Base-by-base conservation (phyloP, 2,113 vertebrate species). In the Pionites leucogaster region DNA sequence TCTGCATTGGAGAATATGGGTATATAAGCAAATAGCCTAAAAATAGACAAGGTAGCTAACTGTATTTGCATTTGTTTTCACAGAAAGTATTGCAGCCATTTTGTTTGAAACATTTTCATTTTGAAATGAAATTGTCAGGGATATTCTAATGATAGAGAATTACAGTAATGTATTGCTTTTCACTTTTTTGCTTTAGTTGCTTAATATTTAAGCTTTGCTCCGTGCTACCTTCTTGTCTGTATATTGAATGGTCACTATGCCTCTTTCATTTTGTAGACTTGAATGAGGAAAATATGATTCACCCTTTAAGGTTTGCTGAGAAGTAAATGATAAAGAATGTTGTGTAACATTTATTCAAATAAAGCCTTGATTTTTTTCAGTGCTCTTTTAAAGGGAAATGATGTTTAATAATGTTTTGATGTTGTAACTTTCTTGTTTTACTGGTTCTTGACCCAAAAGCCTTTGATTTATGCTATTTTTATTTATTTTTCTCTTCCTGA, bases 121-220 rank as follows among this genome's bases (percentile, higher is more conserved):
- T 97, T 95, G 96, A 97, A 96, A 97, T 95, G 89, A 97, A 97
- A 96, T 94, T 97, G 97, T 97, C 97, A 97, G 97, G 97, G 97
- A 96, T 98, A 97, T 97, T 98, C 97, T 97, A 97, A 97, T 97
- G 94, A 92, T 95, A 96, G 97, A 97, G 80, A 97, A 90, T 96
- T 97, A 96, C 94, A 92, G 93, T 97, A 97, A 96, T 97, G 95
- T 98, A 97, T 97, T 98, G 97, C 95, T 97, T 97, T 98, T 97
- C 95, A 97, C 97, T 97, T 97, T 96, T 98, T 97, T 97, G 98
- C 98, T 98, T 98, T 97, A 97, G 98, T 98, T 98, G 98, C 98
- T 98, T 98, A 98, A 98, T 98, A 98, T 98, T 98, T 98, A 98
- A 98, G 98, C 98, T 98, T 98, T 97, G 97, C 98, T 97, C 97